Evolutionary conservation across 2,888 invertebrate species (phyloP).

Genomic region (Spisula subtruncata): DNA sequence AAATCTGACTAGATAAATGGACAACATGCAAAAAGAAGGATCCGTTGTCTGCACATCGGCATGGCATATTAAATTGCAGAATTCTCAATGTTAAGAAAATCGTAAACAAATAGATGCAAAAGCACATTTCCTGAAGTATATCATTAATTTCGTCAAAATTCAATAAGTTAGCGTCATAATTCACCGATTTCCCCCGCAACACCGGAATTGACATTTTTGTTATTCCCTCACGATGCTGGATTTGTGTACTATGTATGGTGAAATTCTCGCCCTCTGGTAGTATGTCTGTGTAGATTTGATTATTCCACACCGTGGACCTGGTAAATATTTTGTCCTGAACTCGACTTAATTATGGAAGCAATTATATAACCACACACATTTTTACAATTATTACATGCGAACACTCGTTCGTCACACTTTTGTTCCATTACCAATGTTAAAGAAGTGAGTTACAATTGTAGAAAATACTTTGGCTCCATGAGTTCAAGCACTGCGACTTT

Average conservation of each 20-base stretch:
- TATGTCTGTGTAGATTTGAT: neutral
- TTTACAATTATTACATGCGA: too few relatives aligned
- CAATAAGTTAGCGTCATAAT: neutral
- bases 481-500: too few relatives aligned
- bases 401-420: too few relatives aligned
- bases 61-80: neutral
- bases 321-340: neutral
- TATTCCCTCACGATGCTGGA: neutral
- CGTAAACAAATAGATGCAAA: neutral
- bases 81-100: neutral
- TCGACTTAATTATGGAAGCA: neutral
- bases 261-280: neutral
- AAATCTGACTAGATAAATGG: neutral
- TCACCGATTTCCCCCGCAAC: neutral
- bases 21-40: neutral
- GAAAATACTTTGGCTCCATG: too few relatives aligned
- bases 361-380: neutral
- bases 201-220: neutral
- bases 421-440: too few relatives aligned
- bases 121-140: neutral
- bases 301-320: neutral
- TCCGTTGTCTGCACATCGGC: neutral
- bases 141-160: neutral
- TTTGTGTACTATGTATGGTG: neutral
- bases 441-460: too few relatives aligned